Conservation (phyloP, 1,140 invertebrate genomes). For the Luehdorfia chinensis region DNA sequence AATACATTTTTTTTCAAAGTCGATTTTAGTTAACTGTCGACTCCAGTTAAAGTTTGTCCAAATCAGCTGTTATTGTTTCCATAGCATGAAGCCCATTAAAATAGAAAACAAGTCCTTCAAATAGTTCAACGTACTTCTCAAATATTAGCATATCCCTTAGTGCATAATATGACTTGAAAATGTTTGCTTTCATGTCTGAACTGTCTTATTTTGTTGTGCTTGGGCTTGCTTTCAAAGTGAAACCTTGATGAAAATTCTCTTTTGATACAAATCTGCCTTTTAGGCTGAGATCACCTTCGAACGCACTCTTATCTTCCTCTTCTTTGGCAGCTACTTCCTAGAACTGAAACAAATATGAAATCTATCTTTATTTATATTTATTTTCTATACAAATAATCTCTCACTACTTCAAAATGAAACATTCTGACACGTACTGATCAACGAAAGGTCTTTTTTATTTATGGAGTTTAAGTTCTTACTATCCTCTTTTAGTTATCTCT, state of each 20-base stretch:
- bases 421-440: conserved; percentile 34
- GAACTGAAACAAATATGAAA: conserved; percentile 19
- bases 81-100: conserved; percentile 67
- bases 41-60: conserved; percentile 38
- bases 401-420: conserved; percentile 29
- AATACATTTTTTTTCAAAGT: too few species aligned
- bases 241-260: conserved; percentile 43
- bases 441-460: conserved; percentile 25
- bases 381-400: conserved; percentile 22
- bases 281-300: conserved; percentile 45
- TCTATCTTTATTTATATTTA: conserved; percentile 22
- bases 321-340: conserved; percentile 27
- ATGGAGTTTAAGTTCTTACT: conserved; percentile 48
- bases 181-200: conserved; percentile 53
- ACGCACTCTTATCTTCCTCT: conserved; percentile 36
- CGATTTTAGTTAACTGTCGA: conserved; percentile 66
- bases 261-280: conserved; percentile 39
- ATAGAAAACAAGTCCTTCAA: conserved; percentile 38
- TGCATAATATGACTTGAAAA: conserved; percentile 36
- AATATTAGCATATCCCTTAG: conserved; percentile 44
- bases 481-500: conserved; percentile 66
- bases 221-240: conserved; percentile 68
- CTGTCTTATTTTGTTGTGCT: conserved; percentile 60
- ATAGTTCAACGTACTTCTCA: conserved; percentile 35
- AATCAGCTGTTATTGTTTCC: conserved; percentile 46